Conservation (phyloP, 2,797 vertebrate species). For the Poecilia picta region DNA sequence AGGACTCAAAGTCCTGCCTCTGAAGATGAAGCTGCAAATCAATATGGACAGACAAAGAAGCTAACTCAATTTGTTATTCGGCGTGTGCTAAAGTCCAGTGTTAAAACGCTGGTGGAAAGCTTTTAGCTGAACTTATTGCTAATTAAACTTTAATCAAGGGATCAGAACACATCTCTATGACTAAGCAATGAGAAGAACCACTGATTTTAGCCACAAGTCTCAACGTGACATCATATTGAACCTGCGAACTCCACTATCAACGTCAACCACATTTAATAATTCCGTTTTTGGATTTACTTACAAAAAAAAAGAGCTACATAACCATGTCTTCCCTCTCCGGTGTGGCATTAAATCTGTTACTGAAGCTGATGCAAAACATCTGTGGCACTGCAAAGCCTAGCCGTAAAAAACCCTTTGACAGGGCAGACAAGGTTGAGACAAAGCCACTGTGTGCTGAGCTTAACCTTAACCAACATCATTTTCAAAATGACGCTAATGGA, state of each 20-base stretch:
- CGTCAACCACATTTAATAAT: constrained; percentile 2
- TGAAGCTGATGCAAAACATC: constrained; percentile 36
- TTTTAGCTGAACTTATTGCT: background rate
- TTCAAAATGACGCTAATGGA: background rate
- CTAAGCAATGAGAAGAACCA: background rate
- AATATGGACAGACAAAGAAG: constrained; percentile 28
- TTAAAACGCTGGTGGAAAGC: background rate
- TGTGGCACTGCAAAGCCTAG: constrained; percentile 31
- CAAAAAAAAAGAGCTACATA: background rate
- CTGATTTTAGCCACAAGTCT: background rate
- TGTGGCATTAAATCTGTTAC: constrained; percentile 24
- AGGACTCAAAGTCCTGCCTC: constrained; percentile 5
- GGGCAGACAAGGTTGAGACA: constrained; percentile 19
- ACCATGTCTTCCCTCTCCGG: constrained; percentile 1
- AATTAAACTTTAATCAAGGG: background rate
- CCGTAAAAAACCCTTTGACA: constrained; percentile 34
- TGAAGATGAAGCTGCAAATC: constrained; percentile 8
- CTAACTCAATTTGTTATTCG: constrained; percentile 36
- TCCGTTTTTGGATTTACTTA: constrained; percentile 6
- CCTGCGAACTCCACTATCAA: background rate
- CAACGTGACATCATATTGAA: background rate
- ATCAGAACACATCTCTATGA: background rate
- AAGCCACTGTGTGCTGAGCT: constrained; percentile 2
- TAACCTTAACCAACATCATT: constrained; percentile 14
- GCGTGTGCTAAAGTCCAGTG: constrained; percentile 27